Evolutionary conservation across 2,888 invertebrate genomes (phyloP), one percentile per base, ranked within the genome.

Genomic region (Ethmia dodecea): DNA sequence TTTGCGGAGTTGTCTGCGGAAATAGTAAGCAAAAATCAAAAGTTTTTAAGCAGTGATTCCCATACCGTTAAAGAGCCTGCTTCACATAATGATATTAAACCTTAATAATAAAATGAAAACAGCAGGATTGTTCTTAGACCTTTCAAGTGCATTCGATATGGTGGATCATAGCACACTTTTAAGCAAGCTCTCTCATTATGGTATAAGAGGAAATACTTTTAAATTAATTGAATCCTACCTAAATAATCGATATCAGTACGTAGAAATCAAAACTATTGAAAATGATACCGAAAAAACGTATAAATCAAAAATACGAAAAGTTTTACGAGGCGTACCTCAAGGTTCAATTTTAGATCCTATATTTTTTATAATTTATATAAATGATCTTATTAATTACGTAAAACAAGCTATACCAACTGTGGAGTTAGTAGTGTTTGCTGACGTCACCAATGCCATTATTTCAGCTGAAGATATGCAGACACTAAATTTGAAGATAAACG

Each of bases 1-100:
- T 60, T 95, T 94, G 4, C 99, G 91, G 26, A 99, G 84, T 60
- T 80, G 79, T 42, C 86, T 86, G 51, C 12, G 11, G 9, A 22
- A 22, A 22, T 8, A n/a, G n/a, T n/a, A n/a, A n/a, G n/a, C n/a
- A n/a, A n/a, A n/a, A n/a, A n/a, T n/a, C n/a, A n/a, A n/a, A n/a
- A n/a, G n/a, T n/a, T n/a, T n/a, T n/a, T n/a, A n/a, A n/a, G n/a
- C n/a, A n/a, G n/a, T n/a, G n/a, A n/a, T n/a, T n/a, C n/a, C n/a
- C n/a, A n/a, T n/a, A n/a, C n/a, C n/a, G n/a, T n/a, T n/a, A n/a
- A n/a, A n/a, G n/a, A n/a, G n/a, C n/a, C n/a, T n/a, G n/a, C n/a
- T n/a, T n/a, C n/a, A n/a, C n/a, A n/a, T n/a, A n/a, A n/a, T n/a
- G n/a, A n/a, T n/a, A n/a, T n/a, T 22, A 22, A 22, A 22, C 10